Conservation (phyloP, 1,140 invertebrate genomes). For the Harlomillsia oculata region DNA sequence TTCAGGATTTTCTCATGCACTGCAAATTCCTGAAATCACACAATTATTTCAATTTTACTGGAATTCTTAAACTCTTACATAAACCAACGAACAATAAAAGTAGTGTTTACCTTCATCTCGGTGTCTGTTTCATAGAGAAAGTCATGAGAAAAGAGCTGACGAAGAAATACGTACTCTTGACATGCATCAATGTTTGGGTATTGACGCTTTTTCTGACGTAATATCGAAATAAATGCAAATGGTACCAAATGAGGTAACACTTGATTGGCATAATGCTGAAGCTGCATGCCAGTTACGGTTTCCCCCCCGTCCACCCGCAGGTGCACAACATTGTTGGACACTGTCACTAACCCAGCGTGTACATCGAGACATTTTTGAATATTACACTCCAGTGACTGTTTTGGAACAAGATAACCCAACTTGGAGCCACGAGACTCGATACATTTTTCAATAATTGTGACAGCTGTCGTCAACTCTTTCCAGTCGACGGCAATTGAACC, state of each 20-base stretch:
- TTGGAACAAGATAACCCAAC: slow-evolving; percentile 17
- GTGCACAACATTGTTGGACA: neutral
- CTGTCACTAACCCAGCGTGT: slow-evolving; percentile 18
- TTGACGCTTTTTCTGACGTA: neutral
- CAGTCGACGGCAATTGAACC: slow-evolving; percentile 6
- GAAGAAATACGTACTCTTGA: slow-evolving; percentile 21
- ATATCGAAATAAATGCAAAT: slow-evolving; percentile 11
- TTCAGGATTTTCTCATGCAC: too few relatives aligned
- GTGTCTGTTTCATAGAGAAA: slow-evolving; percentile 19
- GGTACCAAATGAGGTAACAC: slow-evolving; percentile 27
- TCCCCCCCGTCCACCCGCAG: slow-evolving; percentile 1
- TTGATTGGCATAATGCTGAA: slow-evolving; percentile 35
- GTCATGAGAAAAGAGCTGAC: slow-evolving; percentile 26
- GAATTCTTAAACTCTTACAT: too few relatives aligned
- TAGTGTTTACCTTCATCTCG: neutral
- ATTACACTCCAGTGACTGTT: slow-evolving; percentile 26
- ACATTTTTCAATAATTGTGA: slow-evolving; percentile 12
- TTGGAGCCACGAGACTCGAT: slow-evolving; percentile 7
- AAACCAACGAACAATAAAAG: too few relatives aligned
- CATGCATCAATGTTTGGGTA: neutral
- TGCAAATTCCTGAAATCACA: too few relatives aligned
- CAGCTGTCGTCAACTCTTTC: slow-evolving; percentile 8
- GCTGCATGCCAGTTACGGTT: slow-evolving; percentile 27
- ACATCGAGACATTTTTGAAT: slow-evolving; percentile 20
- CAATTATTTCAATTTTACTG: slow-evolving; percentile 2